Evolutionary conservation across 30 jellyfish, hydroid and myxozoan genomes (phyloP).

Genomic region (Clytia hemisphaerica): DNA sequence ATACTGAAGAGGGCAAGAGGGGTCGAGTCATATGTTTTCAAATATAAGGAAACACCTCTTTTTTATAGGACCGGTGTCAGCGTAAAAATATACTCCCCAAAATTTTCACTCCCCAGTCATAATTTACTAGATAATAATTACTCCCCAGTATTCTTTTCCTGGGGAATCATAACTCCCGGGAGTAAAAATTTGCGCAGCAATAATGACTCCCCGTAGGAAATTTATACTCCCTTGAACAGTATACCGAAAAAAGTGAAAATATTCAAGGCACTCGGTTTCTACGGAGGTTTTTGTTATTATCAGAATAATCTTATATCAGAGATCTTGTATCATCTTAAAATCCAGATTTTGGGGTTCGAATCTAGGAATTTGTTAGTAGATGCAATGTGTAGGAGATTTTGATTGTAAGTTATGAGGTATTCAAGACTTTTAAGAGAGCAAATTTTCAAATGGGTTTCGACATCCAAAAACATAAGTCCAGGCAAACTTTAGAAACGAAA

Average conservation of each 20-base stretch:
- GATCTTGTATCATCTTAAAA: too few relatives aligned
- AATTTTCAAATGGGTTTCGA: too few relatives aligned
- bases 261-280: neutral
- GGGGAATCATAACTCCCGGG: conserved; percentile 19
- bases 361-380: too few relatives aligned
- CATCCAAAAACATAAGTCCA: too few relatives aligned
- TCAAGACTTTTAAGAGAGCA: too few relatives aligned
- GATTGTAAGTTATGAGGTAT: too few relatives aligned
- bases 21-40: too few relatives aligned
- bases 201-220: conserved; percentile 6
- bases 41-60: too few relatives aligned
- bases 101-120: conserved; percentile 10
- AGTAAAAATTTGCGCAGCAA: conserved; percentile 7
- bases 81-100: conserved; percentile 7
- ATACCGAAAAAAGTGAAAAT: neutral
- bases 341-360: too few relatives aligned
- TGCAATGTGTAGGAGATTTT: too few relatives aligned
- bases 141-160: conserved; percentile 10
- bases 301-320: neutral
- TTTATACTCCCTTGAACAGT: neutral
- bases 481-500: too few relatives aligned
- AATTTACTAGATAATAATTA: conserved; percentile 1
- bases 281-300: neutral
- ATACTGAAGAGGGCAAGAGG: too few relatives aligned
- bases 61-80: conserved; percentile 11